Percentiles rank a stretch among this genome's conserved stretches.
phyloP scores from a whole-genome alignment of 1,140 invertebrate genomes.

The Wiebesia pumilae region DNA sequence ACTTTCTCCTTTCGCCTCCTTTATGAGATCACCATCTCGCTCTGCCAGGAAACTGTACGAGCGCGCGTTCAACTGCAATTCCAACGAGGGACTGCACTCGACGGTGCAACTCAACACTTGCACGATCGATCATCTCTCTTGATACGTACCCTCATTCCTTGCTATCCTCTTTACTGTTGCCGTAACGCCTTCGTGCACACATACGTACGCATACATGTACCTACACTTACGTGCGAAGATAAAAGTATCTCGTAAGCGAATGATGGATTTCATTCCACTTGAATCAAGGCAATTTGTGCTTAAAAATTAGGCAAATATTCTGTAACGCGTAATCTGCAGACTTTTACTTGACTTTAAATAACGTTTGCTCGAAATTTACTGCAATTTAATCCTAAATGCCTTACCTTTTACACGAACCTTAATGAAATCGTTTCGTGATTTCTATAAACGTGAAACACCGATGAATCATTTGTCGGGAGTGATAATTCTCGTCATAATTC shows the following conservation, averaged over 20 bases:
- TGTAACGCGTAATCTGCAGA: neutral
- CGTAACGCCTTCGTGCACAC: neutral
- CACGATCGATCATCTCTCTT: conserved; percentile 11
- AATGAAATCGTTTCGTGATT: neutral
- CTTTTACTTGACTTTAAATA: neutral
- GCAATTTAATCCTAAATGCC: neutral
- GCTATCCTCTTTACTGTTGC: neutral
- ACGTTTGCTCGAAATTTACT: neutral
- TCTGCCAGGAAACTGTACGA: neutral
- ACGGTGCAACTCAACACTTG: neutral
- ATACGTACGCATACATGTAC: neutral
- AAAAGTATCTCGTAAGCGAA: neutral
- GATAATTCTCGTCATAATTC: no score
- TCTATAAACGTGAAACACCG: neutral
- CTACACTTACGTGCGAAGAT: neutral
- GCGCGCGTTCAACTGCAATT: neutral
- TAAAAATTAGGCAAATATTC: neutral
- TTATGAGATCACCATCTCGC: conserved; percentile 67
- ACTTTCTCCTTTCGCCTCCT: conserved; percentile 73
- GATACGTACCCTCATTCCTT: neutral
- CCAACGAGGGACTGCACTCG: neutral
- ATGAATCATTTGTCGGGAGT: neutral
- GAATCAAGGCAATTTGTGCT: neutral
- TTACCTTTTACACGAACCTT: neutral
- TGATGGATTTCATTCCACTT: neutral